Base-by-base conservation (phyloP, 2,113 vertebrate genomes). In the Spizaetus ornatus region DNA sequence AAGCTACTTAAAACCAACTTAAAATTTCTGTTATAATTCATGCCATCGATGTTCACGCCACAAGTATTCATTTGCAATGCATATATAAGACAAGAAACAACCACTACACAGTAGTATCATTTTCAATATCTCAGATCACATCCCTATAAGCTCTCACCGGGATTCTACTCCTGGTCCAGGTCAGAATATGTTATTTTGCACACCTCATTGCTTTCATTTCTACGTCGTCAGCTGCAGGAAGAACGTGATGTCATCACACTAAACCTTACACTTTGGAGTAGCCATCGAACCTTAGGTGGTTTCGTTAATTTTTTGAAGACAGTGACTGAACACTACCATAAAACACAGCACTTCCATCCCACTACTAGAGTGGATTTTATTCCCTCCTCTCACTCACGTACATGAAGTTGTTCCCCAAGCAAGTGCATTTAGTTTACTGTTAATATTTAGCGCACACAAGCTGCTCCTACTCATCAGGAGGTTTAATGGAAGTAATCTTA, bases 1-100 rank as follows among this genome's bases (percentile, higher is more conserved):
- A 96, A 80, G 90, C 61, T 91, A 76, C 63, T 95, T 94, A 84
- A 96, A 94, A 91, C 12, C 3, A 11, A n/a, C 80, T 88, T 92
- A 94, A 96, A 96, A 50, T 94, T 42, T 88, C 38, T 31, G 61
- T 80, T 98, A 66, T 55, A 93, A 90, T 88, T 95, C 94, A 90
- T 83, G 65, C 91, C 93, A 80, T 97, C 81, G 66, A 9, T 89
- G 86, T 69, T 94, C 95, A 77, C 8, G 52, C 88, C 94, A 86
- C 71, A 53, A 85, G 88, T 69, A 62, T n/a, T 95, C 82, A 74
- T 96, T 95, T 93, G 85, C 40, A 55, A 34, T 82, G 77, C 93
- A 93, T 92, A 11, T 94, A 23, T 38, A 16, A 82, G 77, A 42
- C 77, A 87, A 94, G 70, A 87, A 91, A 87, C 71, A 53, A 72